Conservation (phyloP, 2,888 invertebrate genomes). For the Drosophila sordidapex region DNA sequence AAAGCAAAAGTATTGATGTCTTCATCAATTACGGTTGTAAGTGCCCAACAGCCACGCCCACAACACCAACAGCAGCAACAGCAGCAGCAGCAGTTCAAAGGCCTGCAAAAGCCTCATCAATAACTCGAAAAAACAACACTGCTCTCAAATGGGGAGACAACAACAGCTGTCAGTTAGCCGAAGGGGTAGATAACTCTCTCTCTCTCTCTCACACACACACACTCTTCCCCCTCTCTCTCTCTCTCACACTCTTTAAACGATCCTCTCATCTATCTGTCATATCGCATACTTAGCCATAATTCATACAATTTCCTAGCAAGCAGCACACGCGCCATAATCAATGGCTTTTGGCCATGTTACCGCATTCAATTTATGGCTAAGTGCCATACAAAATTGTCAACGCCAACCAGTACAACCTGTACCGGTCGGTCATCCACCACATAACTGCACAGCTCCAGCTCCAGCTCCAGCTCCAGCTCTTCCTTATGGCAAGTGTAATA, state of each 20-base stretch:
- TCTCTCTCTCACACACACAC: not conserved
- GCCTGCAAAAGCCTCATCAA: conserved; percentile 34
- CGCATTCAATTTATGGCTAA: conserved; percentile 62
- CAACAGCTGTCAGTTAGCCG: not conserved
- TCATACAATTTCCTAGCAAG: conserved; percentile 72
- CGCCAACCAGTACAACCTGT: conserved; percentile 62
- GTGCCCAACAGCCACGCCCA: conserved; percentile 39
- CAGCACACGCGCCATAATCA: conserved; percentile 67
- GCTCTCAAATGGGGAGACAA: not conserved
- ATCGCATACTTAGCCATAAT: conserved; percentile 41
- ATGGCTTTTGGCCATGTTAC: conserved; percentile 40
- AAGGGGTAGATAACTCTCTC: not conserved
- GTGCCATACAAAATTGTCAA: conserved; percentile 61
- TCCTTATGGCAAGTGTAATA: not conserved
- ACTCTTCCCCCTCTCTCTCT: not conserved
- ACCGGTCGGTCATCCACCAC: conserved; percentile 9
- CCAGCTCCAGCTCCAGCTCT: not conserved
- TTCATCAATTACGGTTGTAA: conserved; percentile 47
- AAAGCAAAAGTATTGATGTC: conserved; percentile 34
- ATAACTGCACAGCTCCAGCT: not conserved
- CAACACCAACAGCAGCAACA: not conserved
- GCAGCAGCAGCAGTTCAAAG: conserved; percentile 24
- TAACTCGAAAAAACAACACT: conserved; percentile 7
- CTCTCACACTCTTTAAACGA: not conserved
- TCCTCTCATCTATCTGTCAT: not conserved